phyloP scores from a whole-genome alignment of 2,113 vertebrate species.

The Campylomormyrus numenius region DNA sequence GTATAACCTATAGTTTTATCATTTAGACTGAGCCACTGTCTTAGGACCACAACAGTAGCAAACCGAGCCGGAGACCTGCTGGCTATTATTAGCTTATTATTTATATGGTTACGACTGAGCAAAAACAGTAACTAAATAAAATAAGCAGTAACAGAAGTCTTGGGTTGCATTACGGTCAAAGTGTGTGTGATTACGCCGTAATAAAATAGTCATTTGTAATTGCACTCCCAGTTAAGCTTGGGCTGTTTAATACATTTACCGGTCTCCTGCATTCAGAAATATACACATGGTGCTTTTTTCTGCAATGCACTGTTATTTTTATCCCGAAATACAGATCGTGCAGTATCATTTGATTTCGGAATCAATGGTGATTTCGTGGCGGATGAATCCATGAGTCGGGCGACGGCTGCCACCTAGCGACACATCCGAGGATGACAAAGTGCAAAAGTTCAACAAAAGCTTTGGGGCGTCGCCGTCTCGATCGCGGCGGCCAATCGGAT shows the following conservation, averaged over 20 bases:
- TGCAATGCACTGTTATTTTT: not conserved
- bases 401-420: constrained; percentile 20
- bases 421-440: not conserved
- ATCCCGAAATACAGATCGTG: not conserved
- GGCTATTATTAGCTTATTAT: not conserved
- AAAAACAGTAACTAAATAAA: not conserved
- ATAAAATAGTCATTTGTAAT: not conserved
- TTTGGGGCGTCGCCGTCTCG: constrained; percentile 38
- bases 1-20: not conserved
- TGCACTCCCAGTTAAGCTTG: not conserved
- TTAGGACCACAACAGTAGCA: not conserved
- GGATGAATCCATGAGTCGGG: not conserved
- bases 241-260: not conserved
- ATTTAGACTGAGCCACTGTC: not conserved
- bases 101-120: not conserved
- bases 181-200: not conserved
- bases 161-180: not conserved
- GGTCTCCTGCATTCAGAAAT: not conserved
- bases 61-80: not conserved
- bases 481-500: constrained; percentile 34
- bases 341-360: not conserved
- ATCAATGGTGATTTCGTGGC: not conserved
- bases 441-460: not conserved
- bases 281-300: not conserved
- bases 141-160: not conserved